Conservation (phyloP, 2,113 vertebrate species). For the Sylvietta virens region DNA sequence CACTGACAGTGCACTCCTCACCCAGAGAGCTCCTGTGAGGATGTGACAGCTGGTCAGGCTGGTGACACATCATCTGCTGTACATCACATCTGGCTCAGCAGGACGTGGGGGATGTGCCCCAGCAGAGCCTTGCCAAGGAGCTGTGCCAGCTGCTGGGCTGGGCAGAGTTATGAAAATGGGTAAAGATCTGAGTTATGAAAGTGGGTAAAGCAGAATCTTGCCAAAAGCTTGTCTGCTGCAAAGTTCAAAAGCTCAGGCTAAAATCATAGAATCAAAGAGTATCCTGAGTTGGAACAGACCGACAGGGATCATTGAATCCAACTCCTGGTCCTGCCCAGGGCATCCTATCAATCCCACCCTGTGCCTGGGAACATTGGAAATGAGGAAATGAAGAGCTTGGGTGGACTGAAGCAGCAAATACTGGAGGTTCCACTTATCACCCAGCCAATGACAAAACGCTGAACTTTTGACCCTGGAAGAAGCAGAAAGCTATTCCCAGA, state of each 20-base stretch:
- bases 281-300: background rate
- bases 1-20: background rate
- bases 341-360: background rate
- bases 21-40: fast-evolving
- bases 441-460: background rate
- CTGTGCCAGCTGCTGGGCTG: background rate
- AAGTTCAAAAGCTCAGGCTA: background rate
- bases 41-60: background rate
- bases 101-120: background rate
- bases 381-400: background rate
- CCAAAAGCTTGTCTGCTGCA: background rate
- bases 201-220: background rate
- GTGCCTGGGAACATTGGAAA: background rate
- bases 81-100: background rate
- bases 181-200: background rate
- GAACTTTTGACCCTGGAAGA: background rate
- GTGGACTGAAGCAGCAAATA: background rate
- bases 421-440: background rate
- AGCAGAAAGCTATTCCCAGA: background rate
- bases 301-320: background rate
- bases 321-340: background rate
- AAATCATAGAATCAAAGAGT: background rate
- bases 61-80: background rate
- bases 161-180: background rate
- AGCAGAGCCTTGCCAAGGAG: background rate